Evolutionary conservation across 1,140 invertebrate species (phyloP).

Genomic region (Nomia melanderi): DNA sequence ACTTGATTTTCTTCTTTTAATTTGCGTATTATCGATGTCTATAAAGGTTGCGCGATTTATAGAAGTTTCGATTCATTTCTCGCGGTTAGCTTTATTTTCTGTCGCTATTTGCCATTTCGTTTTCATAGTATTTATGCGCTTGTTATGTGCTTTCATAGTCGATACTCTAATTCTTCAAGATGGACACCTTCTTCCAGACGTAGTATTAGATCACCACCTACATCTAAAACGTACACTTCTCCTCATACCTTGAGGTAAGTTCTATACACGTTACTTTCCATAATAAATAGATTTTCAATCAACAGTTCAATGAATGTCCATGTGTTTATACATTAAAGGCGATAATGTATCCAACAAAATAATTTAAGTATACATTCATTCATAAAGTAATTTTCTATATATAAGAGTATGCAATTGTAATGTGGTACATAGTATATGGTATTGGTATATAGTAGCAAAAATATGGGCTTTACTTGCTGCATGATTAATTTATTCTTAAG

Average conservation of each 20-base stretch:
- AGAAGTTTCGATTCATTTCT: not conserved
- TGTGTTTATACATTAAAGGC: not conserved
- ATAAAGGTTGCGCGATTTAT: too few relatives aligned
- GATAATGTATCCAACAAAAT: not conserved
- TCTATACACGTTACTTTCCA: not conserved
- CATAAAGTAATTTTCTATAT: not conserved
- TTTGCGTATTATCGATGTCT: not conserved
- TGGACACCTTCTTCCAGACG: slow-evolving; percentile 64
- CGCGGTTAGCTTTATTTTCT: not conserved
- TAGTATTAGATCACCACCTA: slow-evolving; percentile 59
- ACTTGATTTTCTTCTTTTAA: slow-evolving; percentile 10
- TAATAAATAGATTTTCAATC: not conserved
- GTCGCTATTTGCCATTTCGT: slow-evolving; percentile 25
- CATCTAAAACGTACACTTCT: slow-evolving; percentile 47
- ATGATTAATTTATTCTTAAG: slow-evolving; percentile 7
- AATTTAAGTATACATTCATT: not conserved
- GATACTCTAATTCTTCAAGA: slow-evolving; percentile 68
- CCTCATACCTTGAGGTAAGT: slow-evolving; percentile 67
- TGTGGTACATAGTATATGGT: slow-evolving; percentile 11
- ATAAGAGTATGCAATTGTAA: not conserved
- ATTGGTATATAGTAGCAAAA: not conserved
- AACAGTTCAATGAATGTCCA: not conserved
- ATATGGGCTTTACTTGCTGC: not conserved
- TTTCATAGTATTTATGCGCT: slow-evolving; percentile 58
- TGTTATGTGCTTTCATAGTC: slow-evolving; percentile 70